Evolutionary conservation across 2,888 invertebrate genomes (phyloP), one percentile per base, ranked within the genome.

Genomic region (Lasioglossum pauxillum): DNA sequence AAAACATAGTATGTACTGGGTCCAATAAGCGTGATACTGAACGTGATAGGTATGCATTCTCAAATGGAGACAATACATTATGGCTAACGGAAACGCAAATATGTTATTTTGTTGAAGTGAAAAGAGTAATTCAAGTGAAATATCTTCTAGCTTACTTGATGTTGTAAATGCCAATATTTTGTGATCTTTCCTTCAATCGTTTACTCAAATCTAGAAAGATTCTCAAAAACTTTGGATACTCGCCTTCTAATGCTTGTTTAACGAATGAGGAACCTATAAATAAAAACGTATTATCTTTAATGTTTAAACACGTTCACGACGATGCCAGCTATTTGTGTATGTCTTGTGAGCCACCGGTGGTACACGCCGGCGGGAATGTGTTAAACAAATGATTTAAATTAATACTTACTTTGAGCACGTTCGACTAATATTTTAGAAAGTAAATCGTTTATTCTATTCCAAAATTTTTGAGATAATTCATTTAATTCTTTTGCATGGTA

Each of bases 161-260:
- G 83, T 95, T 95, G 85, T 97, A 96, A 90, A 96, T 92, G 14
- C 92, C 92, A 73, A 92, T 92, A 27, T 90, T 93, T 82, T 94
- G 94, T 10, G 93, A 91, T 80, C 91, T 91, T 77, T 95, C 94
- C 84, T 97, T 97, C 4, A 98, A 95, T 90, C 97, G 96, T 83
- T 97, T 97, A 88, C 97, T 96, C 91, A 98, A 96, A 93, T 98
- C 98, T 93, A 97, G 96, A 94, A 97, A 98, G 90, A 97, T 96
- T 92, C 98, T 97, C n/a, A 98, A 95, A 64, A 98, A 96, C 95
- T 97, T 98, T 8, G 98, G 98, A 95, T 97, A 98, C 94, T 98
- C 98, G 81, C 97, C 97, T 95, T 98, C 98, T 82, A 98, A 96
- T 81, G 98, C 97, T 95, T 98, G 98, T 92, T 97, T 97, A 71